Percentiles rank a stretch among this genome's conserved stretches.
phyloP scores from a whole-genome alignment of 1,140 invertebrate genomes.

The Drosophila busckii region DNA sequence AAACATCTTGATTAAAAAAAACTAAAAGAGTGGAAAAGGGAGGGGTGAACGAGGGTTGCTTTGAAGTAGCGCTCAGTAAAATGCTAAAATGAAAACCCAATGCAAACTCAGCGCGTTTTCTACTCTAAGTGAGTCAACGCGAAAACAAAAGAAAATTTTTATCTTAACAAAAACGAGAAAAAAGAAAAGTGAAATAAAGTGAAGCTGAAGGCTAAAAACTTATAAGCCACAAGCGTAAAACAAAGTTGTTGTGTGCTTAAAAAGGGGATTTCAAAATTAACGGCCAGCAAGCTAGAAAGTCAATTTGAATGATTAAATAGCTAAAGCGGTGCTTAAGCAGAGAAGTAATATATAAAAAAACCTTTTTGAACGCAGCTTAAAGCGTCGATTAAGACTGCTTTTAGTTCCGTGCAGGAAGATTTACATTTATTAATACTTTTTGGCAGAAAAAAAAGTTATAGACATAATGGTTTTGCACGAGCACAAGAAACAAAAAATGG shows the following conservation, averaged over 20 bases:
- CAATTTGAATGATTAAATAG: conserved; percentile 75
- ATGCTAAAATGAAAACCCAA: conserved; percentile 67
- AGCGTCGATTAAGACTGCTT: conserved; percentile 57
- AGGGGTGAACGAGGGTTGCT: not conserved
- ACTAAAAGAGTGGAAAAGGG: conserved; percentile 42
- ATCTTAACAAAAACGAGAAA: conserved; percentile 39
- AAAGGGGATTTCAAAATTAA: conserved; percentile 72
- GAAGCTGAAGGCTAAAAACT: conserved; percentile 48
- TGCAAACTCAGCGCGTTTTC: conserved; percentile 70
- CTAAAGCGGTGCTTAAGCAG: conserved; percentile 50
- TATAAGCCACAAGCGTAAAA: conserved; percentile 68
- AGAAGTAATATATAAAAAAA: too few relatives aligned
- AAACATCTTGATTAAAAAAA: conserved; percentile 75
- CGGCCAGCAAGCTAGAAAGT: conserved; percentile 61
- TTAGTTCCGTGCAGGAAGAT: conserved; percentile 57
- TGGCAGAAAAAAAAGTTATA: conserved; percentile 32
- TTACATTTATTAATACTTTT: conserved; percentile 61
- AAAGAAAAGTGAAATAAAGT: conserved; percentile 21
- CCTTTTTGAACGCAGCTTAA: conserved; percentile 9
- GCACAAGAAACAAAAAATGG: conserved; percentile 29
- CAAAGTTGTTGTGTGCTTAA: conserved; percentile 52
- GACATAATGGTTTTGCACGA: conserved; percentile 24
- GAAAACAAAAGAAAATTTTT: conserved; percentile 12
- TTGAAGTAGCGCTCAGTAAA: conserved; percentile 39
- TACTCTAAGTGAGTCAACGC: conserved; percentile 49